Evolutionary conservation across 1,140 invertebrate genomes (phyloP), one percentile per base, ranked within the genome.

Genomic region (Heliconius himera): DNA sequence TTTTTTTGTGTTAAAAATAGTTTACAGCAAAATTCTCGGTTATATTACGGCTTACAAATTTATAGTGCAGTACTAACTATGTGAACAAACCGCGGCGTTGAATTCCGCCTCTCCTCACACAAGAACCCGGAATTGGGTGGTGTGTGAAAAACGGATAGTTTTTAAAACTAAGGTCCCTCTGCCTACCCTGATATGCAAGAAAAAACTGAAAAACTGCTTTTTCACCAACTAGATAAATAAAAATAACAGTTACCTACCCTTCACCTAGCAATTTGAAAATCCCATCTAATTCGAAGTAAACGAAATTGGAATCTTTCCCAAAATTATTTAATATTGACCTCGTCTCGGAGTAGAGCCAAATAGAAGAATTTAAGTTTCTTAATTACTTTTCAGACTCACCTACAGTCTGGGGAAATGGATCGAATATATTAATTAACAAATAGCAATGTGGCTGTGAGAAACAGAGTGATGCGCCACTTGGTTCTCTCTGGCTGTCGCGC

Each of bases 281-380:
- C 8, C n/a, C 18, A 54, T n/a, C 51, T 54, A 20, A 54, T 54
- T 46, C 13, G 41, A 54, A n/a, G 51, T n/a, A 1, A 54, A 54
- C 51, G 51, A n/a, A 54, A 9, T n/a, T 56, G 20, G 54, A 56
- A 22, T 22, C 8, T 56, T 9, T 56, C 54, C n/a, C 20, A 56
- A 56, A 56, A 56, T 56, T 56, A 56, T 56, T 56, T 56, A 56
- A 56, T 56, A 56, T 56, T 22, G 54, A 56, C n/a, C 41, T 46
- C 41, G 41, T 46, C 13, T 46, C 16, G 3, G 41, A 46, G 41
- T 66, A 13, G n/a, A 22, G 9, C n/a, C 8, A 22, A 56, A 56
- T 22, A 22, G 54, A 56, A 56, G 54, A 66, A 5, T 66, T 26
- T 66, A 29, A 29, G 60, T 66, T 66, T 29, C 22, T 66, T 66